Conservation (phyloP, 2,888 invertebrate species). For the Steromphala cineraria region DNA sequence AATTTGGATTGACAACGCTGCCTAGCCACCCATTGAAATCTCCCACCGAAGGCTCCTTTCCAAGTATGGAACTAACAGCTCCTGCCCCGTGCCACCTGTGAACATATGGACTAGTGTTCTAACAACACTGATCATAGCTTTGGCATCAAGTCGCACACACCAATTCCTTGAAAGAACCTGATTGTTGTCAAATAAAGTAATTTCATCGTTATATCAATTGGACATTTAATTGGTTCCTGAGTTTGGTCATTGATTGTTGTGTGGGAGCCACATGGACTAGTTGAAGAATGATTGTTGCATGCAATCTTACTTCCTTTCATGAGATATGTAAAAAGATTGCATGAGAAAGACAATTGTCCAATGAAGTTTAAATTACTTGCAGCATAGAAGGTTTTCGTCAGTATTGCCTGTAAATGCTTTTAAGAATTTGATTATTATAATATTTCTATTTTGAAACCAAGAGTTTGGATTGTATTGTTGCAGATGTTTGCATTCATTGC, state of each 20-base stretch:
- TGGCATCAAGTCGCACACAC: constrained; percentile 17
- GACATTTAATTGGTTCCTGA: neutral
- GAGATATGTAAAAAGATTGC: constrained; percentile 16
- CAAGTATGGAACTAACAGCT: too few relatives aligned
- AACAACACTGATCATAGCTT: too few relatives aligned
- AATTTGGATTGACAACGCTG: too few relatives aligned
- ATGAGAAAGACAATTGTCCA: constrained; percentile 11
- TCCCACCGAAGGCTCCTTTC: too few relatives aligned
- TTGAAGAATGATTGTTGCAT: neutral
- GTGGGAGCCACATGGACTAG: neutral
- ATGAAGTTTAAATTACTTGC: neutral
- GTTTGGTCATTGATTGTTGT: neutral
- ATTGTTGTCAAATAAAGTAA: constrained; percentile 28
- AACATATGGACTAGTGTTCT: neutral
- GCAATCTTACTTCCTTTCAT: constrained; percentile 12
- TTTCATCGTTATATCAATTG: neutral
- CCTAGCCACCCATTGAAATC: too few relatives aligned
- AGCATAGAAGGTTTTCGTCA: neutral
- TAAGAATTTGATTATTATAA: neutral
- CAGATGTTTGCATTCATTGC: too few relatives aligned
- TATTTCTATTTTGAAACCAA: too few relatives aligned
- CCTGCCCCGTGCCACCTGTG: too few relatives aligned
- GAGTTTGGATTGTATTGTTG: too few relatives aligned
- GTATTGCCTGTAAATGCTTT: neutral
- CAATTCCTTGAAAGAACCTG: constrained; percentile 26